Evolutionary conservation across 2,113 vertebrate genomes (phyloP).

Genomic region (Seriola aureovittata): DNA sequence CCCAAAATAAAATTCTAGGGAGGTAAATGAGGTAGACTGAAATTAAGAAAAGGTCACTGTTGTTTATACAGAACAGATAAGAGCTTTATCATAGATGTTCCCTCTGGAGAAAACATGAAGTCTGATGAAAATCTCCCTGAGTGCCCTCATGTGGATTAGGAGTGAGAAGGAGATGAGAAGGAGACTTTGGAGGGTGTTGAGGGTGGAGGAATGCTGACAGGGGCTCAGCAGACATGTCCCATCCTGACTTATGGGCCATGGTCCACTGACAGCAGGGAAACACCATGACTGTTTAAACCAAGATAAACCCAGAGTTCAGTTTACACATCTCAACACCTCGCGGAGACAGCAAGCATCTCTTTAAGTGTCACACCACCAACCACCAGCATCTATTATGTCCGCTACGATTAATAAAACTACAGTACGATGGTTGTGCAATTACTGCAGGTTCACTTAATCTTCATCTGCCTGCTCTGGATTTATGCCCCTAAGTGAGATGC

Average conservation of each 20-base stretch:
- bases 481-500: not conserved
- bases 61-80: conserved; percentile 74
- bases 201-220: conserved; percentile 78
- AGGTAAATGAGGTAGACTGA: conserved; percentile 2
- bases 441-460: conserved; percentile 7
- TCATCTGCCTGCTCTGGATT: not conserved
- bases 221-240: conserved; percentile 73
- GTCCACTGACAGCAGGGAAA: conserved; percentile 78
- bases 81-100: conserved; percentile 58
- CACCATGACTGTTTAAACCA: conserved; percentile 79
- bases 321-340: conserved; percentile 76
- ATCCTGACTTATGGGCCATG: conserved; percentile 76
- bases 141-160: conserved; percentile 70
- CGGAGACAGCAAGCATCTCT: conserved; percentile 39
- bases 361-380: conserved; percentile 29
- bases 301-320: conserved; percentile 79
- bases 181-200: conserved; percentile 46
- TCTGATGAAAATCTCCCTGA: conserved; percentile 73
- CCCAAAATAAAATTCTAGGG: conserved; percentile 5
- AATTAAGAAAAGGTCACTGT: conserved; percentile 46
- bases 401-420: not conserved
- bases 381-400: not conserved
- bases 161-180: conserved; percentile 40
- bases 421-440: not conserved
- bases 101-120: conserved; percentile 52